These are phyloP conservation scores for Erannis defoliaria DNA, from an alignment of 2,888 invertebrate genomes.

Conservation along the genomic window DNA sequence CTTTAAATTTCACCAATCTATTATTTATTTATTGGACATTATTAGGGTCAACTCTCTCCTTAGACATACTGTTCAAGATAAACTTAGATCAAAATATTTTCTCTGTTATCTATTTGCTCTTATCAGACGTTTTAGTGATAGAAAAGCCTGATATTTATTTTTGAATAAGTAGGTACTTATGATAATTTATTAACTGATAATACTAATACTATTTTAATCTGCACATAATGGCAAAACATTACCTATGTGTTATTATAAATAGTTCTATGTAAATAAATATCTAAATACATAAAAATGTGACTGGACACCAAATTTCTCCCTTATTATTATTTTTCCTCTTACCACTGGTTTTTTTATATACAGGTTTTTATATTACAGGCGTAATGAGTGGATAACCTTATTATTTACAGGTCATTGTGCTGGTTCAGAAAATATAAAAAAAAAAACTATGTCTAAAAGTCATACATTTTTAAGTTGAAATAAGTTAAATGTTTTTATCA, in stretches of 20 bases:
- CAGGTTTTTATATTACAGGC: too few relatives aligned
- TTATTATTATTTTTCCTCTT: too few relatives aligned
- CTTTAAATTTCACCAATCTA: neutral
- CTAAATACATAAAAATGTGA: too few relatives aligned
- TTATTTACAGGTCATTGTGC: too few relatives aligned
- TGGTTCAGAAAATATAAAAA: too few relatives aligned
- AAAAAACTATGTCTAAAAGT: too few relatives aligned
- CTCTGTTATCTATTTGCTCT: slow-evolving; percentile 3
- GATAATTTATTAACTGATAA: neutral
- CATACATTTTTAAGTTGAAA: too few relatives aligned
- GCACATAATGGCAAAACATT: neutral
- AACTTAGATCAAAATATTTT: slow-evolving; percentile 5
- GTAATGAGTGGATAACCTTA: too few relatives aligned
- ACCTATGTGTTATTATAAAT: neutral
- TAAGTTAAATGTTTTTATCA: too few relatives aligned
- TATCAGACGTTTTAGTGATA: slow-evolving; percentile 10
- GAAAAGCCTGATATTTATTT: slow-evolving; percentile 5
- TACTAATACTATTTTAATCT: neutral
- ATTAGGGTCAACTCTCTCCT: neutral
- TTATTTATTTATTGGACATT: neutral
- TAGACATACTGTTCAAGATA: neutral
- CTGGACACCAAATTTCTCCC: too few relatives aligned
- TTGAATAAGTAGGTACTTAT: slow-evolving; percentile 4
- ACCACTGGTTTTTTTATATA: too few relatives aligned
- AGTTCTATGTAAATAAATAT: too few relatives aligned